Percentiles rank a stretch among this genome's conserved stretches.
Conservation (phyloP, 2,888 invertebrate genomes). For the Troglohyphantes excavatus region DNA sequence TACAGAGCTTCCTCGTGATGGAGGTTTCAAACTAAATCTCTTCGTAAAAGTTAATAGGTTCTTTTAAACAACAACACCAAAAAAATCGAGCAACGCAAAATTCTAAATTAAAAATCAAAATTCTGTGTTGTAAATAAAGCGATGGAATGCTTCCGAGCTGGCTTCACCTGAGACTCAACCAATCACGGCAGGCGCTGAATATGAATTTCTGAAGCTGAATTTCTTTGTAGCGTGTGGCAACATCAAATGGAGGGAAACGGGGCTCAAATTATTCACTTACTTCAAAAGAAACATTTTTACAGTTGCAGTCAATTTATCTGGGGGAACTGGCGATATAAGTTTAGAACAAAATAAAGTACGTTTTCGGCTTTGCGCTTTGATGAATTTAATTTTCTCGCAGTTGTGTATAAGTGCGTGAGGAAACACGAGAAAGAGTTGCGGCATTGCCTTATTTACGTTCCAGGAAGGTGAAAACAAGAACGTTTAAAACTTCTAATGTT, state of each 20-base stretch:
- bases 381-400: background rate
- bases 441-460: background rate
- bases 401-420: background rate
- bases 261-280: slow-evolving; percentile 1
- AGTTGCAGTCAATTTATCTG: background rate
- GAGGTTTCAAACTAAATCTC: background rate
- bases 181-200: background rate
- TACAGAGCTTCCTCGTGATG: background rate
- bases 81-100: slow-evolving; percentile 2
- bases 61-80: background rate
- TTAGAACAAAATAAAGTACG: background rate
- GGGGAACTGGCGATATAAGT: background rate
- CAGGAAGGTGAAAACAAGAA: background rate
- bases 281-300: slow-evolving; percentile 5
- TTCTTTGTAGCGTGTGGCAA: slow-evolving; percentile 9
- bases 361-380: background rate
- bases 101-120: slow-evolving; percentile 9
- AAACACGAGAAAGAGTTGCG: background rate
- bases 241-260: background rate
- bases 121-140: background rate
- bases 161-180: background rate
- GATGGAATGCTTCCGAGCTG: background rate
- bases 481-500: background rate
- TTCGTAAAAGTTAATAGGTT: background rate
- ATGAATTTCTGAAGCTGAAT: background rate